Conservation (phyloP, 2,797 vertebrate genomes). For the Tachyglossus aculeatus region DNA sequence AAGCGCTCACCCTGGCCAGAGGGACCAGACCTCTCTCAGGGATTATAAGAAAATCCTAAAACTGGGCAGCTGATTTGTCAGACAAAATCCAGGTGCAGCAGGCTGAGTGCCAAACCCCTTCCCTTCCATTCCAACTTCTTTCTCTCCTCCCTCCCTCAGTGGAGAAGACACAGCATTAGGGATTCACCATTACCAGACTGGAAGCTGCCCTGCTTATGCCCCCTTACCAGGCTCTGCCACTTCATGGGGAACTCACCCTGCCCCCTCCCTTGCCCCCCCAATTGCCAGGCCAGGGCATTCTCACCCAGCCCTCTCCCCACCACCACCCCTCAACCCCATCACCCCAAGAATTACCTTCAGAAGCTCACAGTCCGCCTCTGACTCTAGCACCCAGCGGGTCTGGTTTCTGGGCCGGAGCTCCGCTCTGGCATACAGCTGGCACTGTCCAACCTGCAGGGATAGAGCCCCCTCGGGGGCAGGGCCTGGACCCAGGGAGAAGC, state of each 20-base stretch:
- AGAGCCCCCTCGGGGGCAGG: slow-evolving; percentile 52
- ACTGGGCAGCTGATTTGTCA: too few relatives aligned
- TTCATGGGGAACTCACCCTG: too few relatives aligned
- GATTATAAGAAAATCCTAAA: neutral
- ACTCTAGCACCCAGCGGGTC: slow-evolving; percentile 71
- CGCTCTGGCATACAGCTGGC: slow-evolving; percentile 71
- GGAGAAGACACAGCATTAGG: neutral
- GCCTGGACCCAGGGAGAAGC: slow-evolving; percentile 51
- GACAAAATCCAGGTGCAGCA: neutral
- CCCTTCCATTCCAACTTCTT: neutral
- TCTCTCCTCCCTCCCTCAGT: too few relatives aligned
- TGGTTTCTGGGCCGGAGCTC: slow-evolving; percentile 42
- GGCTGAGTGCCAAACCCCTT: neutral
- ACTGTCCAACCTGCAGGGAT: slow-evolving; percentile 73
- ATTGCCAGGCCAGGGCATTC: too few relatives aligned
- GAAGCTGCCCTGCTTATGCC: too few relatives aligned
- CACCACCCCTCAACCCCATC: neutral
- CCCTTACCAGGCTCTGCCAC: too few relatives aligned
- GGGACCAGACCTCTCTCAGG: neutral
- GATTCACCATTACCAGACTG: neutral
- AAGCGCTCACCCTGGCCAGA: too few relatives aligned
- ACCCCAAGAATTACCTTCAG: slow-evolving; percentile 70
- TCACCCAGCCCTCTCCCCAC: neutral
- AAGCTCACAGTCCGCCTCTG: slow-evolving; percentile 72
- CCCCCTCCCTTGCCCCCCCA: too few relatives aligned